Percentiles rank a stretch among this genome's conserved stretches.
Evolutionary conservation across 2,113 vertebrate species (phyloP).

Genomic region (Tympanuchus pallidicinctus): DNA sequence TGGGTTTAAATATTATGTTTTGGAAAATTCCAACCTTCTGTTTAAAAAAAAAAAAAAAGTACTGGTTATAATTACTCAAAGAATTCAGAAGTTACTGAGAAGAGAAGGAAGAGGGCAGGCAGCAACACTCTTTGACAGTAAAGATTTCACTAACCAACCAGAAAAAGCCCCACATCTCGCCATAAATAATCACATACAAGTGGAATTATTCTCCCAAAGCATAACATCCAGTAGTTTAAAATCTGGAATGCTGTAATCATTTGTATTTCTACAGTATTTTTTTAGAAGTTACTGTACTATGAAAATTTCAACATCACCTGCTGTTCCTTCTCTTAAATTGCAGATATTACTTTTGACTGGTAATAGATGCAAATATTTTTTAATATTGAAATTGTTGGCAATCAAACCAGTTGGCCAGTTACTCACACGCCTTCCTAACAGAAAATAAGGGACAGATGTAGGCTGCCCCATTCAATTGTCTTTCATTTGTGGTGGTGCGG

Average conservation of each 20-base stretch:
- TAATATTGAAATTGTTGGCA: conserved; percentile 21
- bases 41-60: not conserved
- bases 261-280: not conserved
- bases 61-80: not conserved
- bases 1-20: not conserved
- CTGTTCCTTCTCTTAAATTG: not conserved
- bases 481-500: rapidly evolving
- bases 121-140: not conserved
- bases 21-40: not conserved
- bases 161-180: not conserved
- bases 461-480: conserved; percentile 1
- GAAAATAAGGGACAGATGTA: conserved; percentile 45
- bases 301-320: not conserved
- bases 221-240: not conserved
- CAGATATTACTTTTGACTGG: not conserved
- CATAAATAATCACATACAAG: not conserved
- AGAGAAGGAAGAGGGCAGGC: not conserved
- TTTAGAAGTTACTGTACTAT: not conserved
- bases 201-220: not conserved
- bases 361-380: conserved; percentile 16
- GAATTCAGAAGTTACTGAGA: not conserved
- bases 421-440: not conserved
- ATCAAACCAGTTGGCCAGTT: not conserved
- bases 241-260: not conserved
- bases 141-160: not conserved